Percentiles rank a stretch among this genome's conserved stretches.
Evolutionary conservation across 2,888 invertebrate genomes (phyloP).

Genomic region (Cosmorhoe ocellata): DNA sequence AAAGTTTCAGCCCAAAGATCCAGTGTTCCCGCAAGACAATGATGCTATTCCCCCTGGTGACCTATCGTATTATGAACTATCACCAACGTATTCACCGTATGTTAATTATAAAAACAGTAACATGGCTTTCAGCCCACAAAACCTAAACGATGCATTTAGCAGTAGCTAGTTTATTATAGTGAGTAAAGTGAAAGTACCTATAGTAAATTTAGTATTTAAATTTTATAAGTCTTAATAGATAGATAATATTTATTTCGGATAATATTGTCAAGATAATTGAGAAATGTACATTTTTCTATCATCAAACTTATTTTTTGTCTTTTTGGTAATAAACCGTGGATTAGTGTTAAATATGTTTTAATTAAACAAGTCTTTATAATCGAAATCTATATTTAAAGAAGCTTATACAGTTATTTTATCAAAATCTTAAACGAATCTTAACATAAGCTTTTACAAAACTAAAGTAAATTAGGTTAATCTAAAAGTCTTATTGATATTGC

Average conservation of each 20-base stretch:
- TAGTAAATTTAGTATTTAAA: not conserved
- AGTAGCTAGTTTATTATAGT: slow-evolving; percentile 45
- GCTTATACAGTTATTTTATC: slow-evolving; percentile 61
- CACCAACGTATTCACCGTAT: slow-evolving; percentile 62
- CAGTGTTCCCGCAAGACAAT: slow-evolving; percentile 44
- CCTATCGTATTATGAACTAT: slow-evolving; percentile 43
- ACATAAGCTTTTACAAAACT: slow-evolving; percentile 54
- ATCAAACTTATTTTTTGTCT: too few relatives aligned
- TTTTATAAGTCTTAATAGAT: too few relatives aligned
- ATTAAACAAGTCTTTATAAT: slow-evolving; percentile 26
- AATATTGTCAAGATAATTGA: too few relatives aligned
- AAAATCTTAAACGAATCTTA: slow-evolving; percentile 56
- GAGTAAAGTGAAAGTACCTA: slow-evolving; percentile 2
- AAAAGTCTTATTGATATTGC: slow-evolving; percentile 45
- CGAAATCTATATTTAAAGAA: slow-evolving; percentile 40
- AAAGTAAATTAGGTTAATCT: slow-evolving; percentile 60
- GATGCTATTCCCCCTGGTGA: slow-evolving; percentile 41
- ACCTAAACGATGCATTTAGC: slow-evolving; percentile 75
- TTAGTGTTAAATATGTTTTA: slow-evolving; percentile 6
- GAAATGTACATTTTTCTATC: too few relatives aligned
- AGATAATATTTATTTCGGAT: too few relatives aligned
- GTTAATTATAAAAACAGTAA: slow-evolving; percentile 74
- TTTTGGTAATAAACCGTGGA: too few relatives aligned
- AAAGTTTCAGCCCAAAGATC: slow-evolving; percentile 46
- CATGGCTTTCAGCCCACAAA: slow-evolving; percentile 75